Evolutionary conservation across 2,113 vertebrate genomes (phyloP).

Genomic region (Corvus hawaiiensis): DNA sequence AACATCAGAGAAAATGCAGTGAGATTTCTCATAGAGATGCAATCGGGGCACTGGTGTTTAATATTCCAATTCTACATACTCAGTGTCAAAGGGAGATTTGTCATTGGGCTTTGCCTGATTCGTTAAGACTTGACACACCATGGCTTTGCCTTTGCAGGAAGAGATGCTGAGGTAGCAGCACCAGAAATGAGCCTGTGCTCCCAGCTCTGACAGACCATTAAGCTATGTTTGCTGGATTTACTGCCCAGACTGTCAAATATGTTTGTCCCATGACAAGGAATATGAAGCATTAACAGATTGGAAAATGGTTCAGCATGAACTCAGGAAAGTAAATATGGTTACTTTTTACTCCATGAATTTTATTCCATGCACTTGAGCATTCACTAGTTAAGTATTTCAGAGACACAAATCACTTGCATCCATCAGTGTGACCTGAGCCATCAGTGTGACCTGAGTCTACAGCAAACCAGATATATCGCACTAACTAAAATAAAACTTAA

Average conservation of each 20-base stretch:
- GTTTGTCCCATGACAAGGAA: not conserved
- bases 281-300: not conserved
- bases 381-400: not conserved
- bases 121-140: not conserved
- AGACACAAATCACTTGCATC: not conserved
- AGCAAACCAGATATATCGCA: not conserved
- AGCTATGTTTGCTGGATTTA: not conserved
- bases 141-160: not conserved
- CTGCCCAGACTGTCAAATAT: not conserved
- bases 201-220: not conserved
- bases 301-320: not conserved
- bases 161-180: not conserved
- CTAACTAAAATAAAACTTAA: not conserved
- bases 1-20: not conserved
- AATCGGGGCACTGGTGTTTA: not conserved
- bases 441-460: not conserved
- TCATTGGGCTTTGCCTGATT: not conserved
- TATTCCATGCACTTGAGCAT: not conserved
- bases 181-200: not conserved
- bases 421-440: not conserved
- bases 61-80: not conserved
- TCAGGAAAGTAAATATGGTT: not conserved
- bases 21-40: not conserved
- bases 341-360: constrained; percentile 18
- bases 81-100: not conserved